Evolutionary conservation across 2,888 invertebrate genomes (phyloP), one percentile per base, ranked within the genome.

Genomic region (Chesias legatella): DNA sequence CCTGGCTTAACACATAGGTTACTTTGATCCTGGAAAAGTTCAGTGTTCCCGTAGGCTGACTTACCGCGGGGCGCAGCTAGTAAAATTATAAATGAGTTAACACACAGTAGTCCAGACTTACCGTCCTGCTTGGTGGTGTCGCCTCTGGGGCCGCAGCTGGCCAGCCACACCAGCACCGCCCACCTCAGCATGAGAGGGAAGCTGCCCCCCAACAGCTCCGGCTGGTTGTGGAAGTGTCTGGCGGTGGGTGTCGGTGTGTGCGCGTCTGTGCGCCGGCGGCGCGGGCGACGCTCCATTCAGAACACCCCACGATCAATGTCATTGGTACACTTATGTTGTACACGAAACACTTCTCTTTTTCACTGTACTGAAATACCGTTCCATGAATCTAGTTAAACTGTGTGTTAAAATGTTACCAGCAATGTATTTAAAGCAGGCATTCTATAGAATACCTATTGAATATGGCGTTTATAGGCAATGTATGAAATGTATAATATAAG

Each of bases 121-220:
- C 88, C 88, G 68, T 88, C 88, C 64, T 86, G 86, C 53, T 85
- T 86, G 32, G 83, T 79, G 6, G 86, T 85, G 54, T 84, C 82
- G 21, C 86, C 86, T 1, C 82, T 58, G 0, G 86, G 85, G 8
- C 81, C 79, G 52, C 81, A 80, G 63, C 82, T 76, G 7, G 84
- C 84, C 54, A 88, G 66, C 82, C 85, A 88, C 10, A 80, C 71
- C 55, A 81, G 69, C 45, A 86, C 63, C 51, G 82, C 77, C 85
- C 86, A 86, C 55, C 74, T 74, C 69, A 86, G 70, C 83, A 84
- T 78, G 58, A 85, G 74, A 10, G 73, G 73, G 35, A 63, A 66
- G 46, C 75, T 63, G 39, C 74, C 73, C 1, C 74, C 58, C 67
- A 73, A 81, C 60, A 86, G 65, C 63, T 85, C 85, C 4, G 84